A percentile compares a stretch with the other conserved stretches of the same genome.
phyloP scores from a whole-genome alignment of 1,140 invertebrate species.

The Sipha flava region DNA sequence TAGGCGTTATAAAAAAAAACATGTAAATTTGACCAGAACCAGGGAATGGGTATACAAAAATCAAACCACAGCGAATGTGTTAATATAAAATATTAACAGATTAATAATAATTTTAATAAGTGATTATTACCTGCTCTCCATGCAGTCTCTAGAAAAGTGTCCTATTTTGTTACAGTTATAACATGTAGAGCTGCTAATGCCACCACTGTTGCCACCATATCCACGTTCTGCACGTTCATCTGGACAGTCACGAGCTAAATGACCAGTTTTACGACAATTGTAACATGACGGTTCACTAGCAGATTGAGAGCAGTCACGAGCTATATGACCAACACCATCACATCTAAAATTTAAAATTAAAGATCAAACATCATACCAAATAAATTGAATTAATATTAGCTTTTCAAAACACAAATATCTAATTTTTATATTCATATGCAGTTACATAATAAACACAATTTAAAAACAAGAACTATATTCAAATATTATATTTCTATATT shows the following conservation, averaged over 20 bases:
- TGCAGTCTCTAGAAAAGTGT: conserved; percentile 30
- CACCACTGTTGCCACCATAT: conserved; percentile 61
- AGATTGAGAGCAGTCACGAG: conserved; percentile 73
- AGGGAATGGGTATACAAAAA: too few relatives aligned
- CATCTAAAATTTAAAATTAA: conserved; percentile 67
- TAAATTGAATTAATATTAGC: too few relatives aligned
- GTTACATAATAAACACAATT: too few relatives aligned
- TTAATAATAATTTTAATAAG: background rate
- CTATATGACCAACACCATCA: conserved; percentile 77
- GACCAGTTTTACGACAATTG: conserved; percentile 41
- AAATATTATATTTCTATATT: too few relatives aligned
- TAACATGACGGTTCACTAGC: conserved; percentile 32
- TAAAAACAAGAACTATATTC: too few relatives aligned
- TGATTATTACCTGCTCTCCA: conserved; percentile 38
- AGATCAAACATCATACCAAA: too few relatives aligned
- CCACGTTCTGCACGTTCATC: conserved; percentile 59
- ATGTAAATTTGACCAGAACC: too few relatives aligned
- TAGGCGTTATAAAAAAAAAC: too few relatives aligned
- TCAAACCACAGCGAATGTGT: too few relatives aligned
- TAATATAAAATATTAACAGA: background rate
- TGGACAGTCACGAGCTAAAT: conserved; percentile 34
- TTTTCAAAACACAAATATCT: too few relatives aligned
- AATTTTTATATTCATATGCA: too few relatives aligned
- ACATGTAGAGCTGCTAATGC: conserved; percentile 47
- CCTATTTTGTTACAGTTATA: conserved; percentile 26